These are phyloP conservation scores for cattle (Bos taurus) DNA, from an alignment of 2,113 vertebrate species.

Conservation along the genomic window ARS-UCD2.0 NC_037342.1:42166001-42166500, in stretches of 20 bases:
- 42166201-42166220: conserved; percentile 57
- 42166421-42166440: conserved; percentile 7
- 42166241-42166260: conserved; percentile 49
- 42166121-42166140: conserved; percentile 64
- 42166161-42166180: conserved; percentile 58
- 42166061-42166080: conserved; percentile 67
- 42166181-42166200: conserved; percentile 68
- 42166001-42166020: conserved; percentile 58
- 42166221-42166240: conserved; percentile 59
- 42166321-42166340: background rate
- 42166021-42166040: conserved; percentile 64
- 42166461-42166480: background rate
- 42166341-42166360: background rate
- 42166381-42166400: conserved; percentile 46
- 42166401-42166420: conserved; percentile 13
- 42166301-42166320: background rate
- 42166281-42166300: background rate
- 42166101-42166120: conserved; percentile 74
- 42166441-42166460: background rate
- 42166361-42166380: conserved; percentile 22
- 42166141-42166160: conserved; percentile 66
- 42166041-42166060: conserved; percentile 73
- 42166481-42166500: conserved; percentile 23
- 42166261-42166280: background rate
- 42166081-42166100: conserved; percentile 68